Percentiles rank a stretch among this genome's conserved stretches.
These are phyloP conservation scores for Drosophila ogumai DNA, from an alignment of 1,140 invertebrate species.

Conservation along the genomic window DNA sequence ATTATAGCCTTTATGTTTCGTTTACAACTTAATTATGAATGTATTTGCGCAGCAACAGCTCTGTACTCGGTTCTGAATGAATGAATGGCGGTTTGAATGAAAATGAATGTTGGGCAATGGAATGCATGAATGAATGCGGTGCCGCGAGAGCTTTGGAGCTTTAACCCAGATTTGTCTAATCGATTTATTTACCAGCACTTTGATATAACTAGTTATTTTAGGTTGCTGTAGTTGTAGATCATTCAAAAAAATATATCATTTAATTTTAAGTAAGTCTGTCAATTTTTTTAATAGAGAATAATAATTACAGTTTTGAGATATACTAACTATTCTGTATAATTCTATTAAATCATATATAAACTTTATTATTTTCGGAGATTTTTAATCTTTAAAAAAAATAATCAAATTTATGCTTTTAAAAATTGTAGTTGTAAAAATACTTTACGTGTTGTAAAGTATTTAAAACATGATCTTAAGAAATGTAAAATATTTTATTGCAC, in stretches of 20 bases:
- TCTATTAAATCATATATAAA: neutral
- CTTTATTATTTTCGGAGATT: neutral
- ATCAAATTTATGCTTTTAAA: neutral
- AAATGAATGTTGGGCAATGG: conserved; percentile 55
- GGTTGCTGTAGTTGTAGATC: neutral
- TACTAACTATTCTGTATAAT: neutral
- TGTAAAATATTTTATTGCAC: neutral
- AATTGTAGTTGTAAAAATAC: neutral
- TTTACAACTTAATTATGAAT: conserved; percentile 78
- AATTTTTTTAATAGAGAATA: neutral
- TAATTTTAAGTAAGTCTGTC: no score
- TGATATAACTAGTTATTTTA: neutral
- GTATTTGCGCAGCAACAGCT: conserved; percentile 68
- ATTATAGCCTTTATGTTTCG: conserved; percentile 72
- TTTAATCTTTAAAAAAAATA: neutral
- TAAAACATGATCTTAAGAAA: neutral
- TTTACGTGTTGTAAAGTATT: no score
- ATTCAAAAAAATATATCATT: no score
- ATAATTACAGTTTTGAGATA: neutral
- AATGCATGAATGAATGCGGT: conserved; percentile 52
- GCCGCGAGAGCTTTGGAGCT: conserved; percentile 25
- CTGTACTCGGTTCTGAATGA: conserved; percentile 47
- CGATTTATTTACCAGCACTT: conserved; percentile 11
- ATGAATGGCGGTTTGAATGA: conserved; percentile 34
- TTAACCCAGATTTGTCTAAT: conserved; percentile 25